Evolutionary conservation across 2,888 invertebrate species (phyloP).

Genomic region (Nomada ruficornis): DNA sequence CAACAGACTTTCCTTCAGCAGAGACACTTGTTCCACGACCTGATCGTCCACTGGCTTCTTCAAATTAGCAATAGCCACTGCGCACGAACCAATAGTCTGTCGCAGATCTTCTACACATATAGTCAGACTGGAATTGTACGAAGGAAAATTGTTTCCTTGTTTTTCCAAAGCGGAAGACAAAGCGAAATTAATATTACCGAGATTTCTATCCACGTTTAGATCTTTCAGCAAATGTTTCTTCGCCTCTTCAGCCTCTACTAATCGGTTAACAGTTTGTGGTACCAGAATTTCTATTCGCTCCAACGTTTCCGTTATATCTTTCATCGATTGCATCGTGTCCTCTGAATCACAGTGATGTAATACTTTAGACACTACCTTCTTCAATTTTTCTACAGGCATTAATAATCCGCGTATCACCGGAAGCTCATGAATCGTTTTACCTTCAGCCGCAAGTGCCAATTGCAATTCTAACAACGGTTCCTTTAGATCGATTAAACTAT

Average conservation of each 20-base stretch:
- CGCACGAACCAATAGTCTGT: conserved; percentile 73
- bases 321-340: conserved; percentile 65
- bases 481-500: conserved; percentile 75
- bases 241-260: conserved; percentile 45
- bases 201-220: conserved; percentile 71
- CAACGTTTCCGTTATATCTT: conserved; percentile 69
- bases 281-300: conserved; percentile 76
- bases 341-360: conserved; percentile 86
- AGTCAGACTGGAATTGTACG: conserved; percentile 62
- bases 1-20: conserved; percentile 74
- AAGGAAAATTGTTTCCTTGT: conserved; percentile 57
- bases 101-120: conserved; percentile 73
- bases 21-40: conserved; percentile 70
- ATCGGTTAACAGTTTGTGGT: conserved; percentile 60
- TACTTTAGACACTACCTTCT: conserved; percentile 88
- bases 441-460: conserved; percentile 75
- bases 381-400: conserved; percentile 87
- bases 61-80: conserved; percentile 74
- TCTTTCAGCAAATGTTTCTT: conserved; percentile 57
- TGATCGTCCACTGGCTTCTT: conserved; percentile 63
- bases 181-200: conserved; percentile 76
- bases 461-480: conserved; percentile 77
- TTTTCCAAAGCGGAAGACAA: conserved; percentile 75
- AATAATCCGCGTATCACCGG: conserved; percentile 87
- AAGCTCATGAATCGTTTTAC: conserved; percentile 83